A percentile compares a stretch with the other conserved stretches of the same genome.
Evolutionary conservation across 1,140 invertebrate genomes (phyloP).

Genomic region (Meloidogyne chitwoodi): DNA sequence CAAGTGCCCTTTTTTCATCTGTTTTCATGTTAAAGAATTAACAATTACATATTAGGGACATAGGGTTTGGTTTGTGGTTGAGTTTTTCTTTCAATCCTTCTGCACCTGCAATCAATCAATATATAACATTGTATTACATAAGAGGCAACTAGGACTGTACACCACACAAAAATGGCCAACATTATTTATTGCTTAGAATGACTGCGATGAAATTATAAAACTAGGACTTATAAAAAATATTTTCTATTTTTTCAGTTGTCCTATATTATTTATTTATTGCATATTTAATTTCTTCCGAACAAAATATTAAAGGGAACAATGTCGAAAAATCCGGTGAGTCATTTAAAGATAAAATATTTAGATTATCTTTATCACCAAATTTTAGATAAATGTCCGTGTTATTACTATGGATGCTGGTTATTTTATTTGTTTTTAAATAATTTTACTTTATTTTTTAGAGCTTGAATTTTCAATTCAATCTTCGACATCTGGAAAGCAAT

Average conservation of each 20-base stretch:
- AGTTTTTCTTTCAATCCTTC: background rate
- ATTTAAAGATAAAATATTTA: background rate
- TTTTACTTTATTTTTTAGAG: constrained; percentile 14
- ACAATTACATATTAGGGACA: background rate
- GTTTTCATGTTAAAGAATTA: background rate
- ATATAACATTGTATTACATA: background rate
- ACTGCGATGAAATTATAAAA: background rate
- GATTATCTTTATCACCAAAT: background rate
- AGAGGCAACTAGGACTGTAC: background rate
- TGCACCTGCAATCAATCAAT: background rate
- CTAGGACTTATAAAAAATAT: background rate
- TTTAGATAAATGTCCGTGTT: background rate
- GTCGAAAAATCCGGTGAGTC: background rate
- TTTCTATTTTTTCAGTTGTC: background rate
- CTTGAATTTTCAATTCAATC: constrained; percentile 99
- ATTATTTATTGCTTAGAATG: background rate
- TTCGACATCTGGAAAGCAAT: constrained; percentile 96
- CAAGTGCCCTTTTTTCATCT: no score
- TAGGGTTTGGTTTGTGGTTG: background rate
- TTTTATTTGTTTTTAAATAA: background rate
- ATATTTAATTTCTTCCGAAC: background rate
- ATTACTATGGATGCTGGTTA: background rate
- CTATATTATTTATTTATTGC: background rate
- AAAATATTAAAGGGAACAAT: background rate
- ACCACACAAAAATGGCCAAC: background rate